Base-by-base conservation (phyloP, 2,113 vertebrate genomes). In the Paramormyrops kingsleyae region DNA sequence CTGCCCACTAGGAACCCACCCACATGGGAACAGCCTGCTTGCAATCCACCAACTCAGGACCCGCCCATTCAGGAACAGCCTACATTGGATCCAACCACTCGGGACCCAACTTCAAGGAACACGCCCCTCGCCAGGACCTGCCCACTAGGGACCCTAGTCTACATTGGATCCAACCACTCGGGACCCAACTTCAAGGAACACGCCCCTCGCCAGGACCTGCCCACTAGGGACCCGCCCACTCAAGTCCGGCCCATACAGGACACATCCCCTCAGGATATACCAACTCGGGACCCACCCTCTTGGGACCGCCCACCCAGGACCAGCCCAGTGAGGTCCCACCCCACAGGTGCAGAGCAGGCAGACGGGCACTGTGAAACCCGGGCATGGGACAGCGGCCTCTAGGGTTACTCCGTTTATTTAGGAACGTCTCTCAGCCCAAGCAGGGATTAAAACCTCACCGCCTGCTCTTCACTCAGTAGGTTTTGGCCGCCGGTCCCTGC, bases 371-470 rank as follows among this genome's bases (percentile, higher is more conserved):
- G 17, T 88, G 88, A 77, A 53, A 56, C 70, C 74, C 17, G 8
- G 46, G 19, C 52, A 5, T 31, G 15, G 27, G 46, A 50, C 59
- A 49, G 62, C 44, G 12, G 62, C 47, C 9, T 19, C 88, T 89
- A 70, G 0, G 27, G 27, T 89, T 53, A 89, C 88, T 39, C 17
- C 3, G 88, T 83, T 80, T 89, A 89, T 89, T 89, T 83, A 89
- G 70, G n/a, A 42, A 52, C 27, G 17, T 21, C 70, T 31, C 62
- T 89, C 88, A 80, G 47, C 66, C 88, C 49, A 44, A 52, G 21
- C 66, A 0, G 47, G 27, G 70, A 83, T 89, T 80, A 89, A 74
- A 83, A 53, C 31, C 70, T 74, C 46, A 53, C 49, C 70, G 46
- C 88, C 21, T n/a, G 15, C 88, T 88, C 62, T 46, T 31, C 46